Base-by-base conservation (phyloP, 2,888 invertebrate species). In the Fragum whitleyi region DNA sequence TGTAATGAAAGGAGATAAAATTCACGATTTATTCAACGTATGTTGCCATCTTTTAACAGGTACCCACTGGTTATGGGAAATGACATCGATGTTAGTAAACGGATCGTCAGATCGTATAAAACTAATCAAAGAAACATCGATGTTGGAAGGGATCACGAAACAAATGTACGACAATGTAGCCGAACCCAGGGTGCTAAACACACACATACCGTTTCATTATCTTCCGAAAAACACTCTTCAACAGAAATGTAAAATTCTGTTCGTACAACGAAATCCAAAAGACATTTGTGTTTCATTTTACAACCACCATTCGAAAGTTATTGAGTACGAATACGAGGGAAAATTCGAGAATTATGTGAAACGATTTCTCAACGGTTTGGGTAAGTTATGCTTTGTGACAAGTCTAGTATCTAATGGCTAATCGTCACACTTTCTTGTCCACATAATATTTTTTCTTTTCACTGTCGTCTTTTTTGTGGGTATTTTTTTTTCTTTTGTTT, bases 61-160 rank as follows among this genome's bases (percentile, higher is more conserved):
- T 0, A 90, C 89, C 5, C 90, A 90, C 59, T 90, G 90, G 90
- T 26, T 90, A 47, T 89, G 88, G 88, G 90, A 90, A 75, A 79
- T 90, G 32, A 80, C 86, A 36, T 81, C 85, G 36, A 89, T 89
- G 89, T 65, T 89, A 55, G 65, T 81, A 0, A 83, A 83, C 62
- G 77, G 80, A 65, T 81, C 85, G 61, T 83, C 90, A 2, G 87
- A 89, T 55, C 69, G 89, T 32, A 74, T 87, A 11, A 79, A 79
- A 14, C 70, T 79, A n/a, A 83, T 86, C 23, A 90, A 90, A 77
- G 89, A 88, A 59, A 85, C 83, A 2, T 77, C 80, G 28, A 89
- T 89, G 89, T 42, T 89, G 36, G 89, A 89, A 53, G 87, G 85
- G 2, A 47, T 88, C 16, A 71, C 79, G 1, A 74, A 85, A 36